Evolutionary conservation across 1,140 invertebrate genomes (phyloP), one percentile per base, ranked within the genome.

Genomic region (Gerris buenoi): DNA sequence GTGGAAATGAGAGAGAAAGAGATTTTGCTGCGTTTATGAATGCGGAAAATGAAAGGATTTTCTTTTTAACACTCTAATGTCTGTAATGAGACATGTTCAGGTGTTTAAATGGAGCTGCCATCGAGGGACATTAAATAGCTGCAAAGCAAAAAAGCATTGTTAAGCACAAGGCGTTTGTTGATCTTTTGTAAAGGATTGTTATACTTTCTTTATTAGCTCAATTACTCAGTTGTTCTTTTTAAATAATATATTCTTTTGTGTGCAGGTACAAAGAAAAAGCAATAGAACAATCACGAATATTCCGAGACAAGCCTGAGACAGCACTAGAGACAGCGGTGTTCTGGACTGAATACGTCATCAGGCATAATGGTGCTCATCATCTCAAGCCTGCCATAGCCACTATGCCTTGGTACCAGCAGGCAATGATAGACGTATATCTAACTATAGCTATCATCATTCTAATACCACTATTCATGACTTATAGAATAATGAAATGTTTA

Each of bases 281-380:
- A 46, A 46, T 46, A 18, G 33, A 10, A 18, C 33, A 46, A 18
- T 46, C 33, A 46, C 5, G 18, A 46, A 46, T 46, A 5, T 46
- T 46, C 64, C 57, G 46, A 15, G 70, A 71, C 56, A 57, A 63
- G 29, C 64, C 68, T 5, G 27, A 29, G 22, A 46, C 67, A 2
- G 76, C 83, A 0, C 70, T 84, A 58, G 78, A 84, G 13, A 79
- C 77, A 25, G 82, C 82, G 1, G 69, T 84, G 29, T 85, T 79
- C 69, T 86, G 84, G 84, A 81, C 81, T 2, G 84, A 86, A 69
- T 84, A 80, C 67, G 83, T 83, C 3, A 82, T 84, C 1, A 73
- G 80, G 2, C 77, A 86, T 70, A 79, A 79, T 64, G 84, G 77
- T 69, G 84, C 79, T 46, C 76, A 69, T 33, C 81, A 79, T 76